Percentiles rank a stretch among this genome's conserved stretches.
These are phyloP conservation scores for Lamprologus tigripictilis DNA, from an alignment of 2,113 vertebrate species.

Conservation along the genomic window DNA sequence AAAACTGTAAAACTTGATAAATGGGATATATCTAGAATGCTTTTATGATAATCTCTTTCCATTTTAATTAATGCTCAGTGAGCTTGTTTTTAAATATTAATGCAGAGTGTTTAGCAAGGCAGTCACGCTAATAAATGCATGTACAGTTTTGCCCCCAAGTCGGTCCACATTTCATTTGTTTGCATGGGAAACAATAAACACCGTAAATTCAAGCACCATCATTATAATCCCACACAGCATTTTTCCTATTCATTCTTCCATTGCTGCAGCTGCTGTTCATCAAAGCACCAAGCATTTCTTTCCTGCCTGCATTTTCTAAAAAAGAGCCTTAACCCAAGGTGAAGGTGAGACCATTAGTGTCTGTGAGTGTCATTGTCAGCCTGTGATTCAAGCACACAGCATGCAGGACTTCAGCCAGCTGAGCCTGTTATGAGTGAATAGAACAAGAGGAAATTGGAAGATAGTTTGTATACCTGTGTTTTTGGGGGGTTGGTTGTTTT, in stretches of 20 bases:
- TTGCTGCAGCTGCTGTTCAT: not conserved
- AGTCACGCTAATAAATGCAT: not conserved
- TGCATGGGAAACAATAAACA: not conserved
- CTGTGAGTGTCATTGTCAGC: not conserved
- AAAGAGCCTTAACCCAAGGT: not conserved
- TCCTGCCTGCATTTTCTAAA: not conserved
- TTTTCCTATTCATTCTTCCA: not conserved
- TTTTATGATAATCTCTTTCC: not conserved
- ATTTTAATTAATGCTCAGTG: not conserved
- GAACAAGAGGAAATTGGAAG: conserved; percentile 12
- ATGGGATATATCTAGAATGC: not conserved
- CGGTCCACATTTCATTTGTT: not conserved
- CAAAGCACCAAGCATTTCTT: not conserved
- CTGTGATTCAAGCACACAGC: not conserved
- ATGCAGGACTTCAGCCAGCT: not conserved
- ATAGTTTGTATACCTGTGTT: not conserved
- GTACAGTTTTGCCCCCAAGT: not conserved
- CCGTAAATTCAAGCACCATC: not conserved
- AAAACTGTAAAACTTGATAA: not conserved
- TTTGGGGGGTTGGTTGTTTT: rapidly evolving
- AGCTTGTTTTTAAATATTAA: not conserved
- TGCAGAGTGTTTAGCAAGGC: rapidly evolving
- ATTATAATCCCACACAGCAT: not conserved
- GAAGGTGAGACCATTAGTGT: conserved; percentile 16
- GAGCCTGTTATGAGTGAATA: conserved; percentile 9